These are phyloP conservation scores for Bettongia penicillata DNA, from an alignment of 2,113 vertebrate species.

Conservation along the genomic window DNA sequence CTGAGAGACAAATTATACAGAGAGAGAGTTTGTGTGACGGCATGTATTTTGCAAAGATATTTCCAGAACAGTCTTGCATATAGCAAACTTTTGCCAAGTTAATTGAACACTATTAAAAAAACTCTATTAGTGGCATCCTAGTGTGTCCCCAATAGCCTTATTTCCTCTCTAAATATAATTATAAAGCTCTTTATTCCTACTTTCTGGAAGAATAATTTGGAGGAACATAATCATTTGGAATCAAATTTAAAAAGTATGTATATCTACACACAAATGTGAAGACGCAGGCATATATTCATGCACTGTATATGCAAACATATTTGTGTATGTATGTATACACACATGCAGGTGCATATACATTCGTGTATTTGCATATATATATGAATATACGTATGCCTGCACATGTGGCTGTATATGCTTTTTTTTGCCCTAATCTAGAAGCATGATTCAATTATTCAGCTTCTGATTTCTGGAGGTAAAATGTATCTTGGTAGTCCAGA, in stretches of 20 bases:
- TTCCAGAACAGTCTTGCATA: not conserved
- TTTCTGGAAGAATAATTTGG: not conserved
- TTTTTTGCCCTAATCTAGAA: not conserved
- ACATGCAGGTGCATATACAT: too few relatives aligned
- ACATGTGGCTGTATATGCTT: not conserved
- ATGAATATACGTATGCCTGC: not conserved
- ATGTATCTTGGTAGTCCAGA: not conserved
- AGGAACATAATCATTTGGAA: too few relatives aligned
- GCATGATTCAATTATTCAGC: not conserved
- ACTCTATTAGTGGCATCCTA: not conserved
- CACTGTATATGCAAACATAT: not conserved
- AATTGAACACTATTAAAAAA: not conserved
- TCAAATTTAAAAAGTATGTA: not conserved
- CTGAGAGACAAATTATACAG: not conserved
- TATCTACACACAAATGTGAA: not conserved
- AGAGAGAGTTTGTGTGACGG: not conserved
- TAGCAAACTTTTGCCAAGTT: not conserved
- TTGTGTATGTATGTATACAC: too few relatives aligned
- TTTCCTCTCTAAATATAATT: not conserved
- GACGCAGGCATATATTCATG: not conserved
- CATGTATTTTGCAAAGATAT: not conserved
- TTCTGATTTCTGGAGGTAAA: not conserved
- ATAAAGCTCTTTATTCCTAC: not conserved
- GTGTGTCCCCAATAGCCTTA: too few relatives aligned
- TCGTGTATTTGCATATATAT: not conserved